Base-by-base conservation (phyloP, 2,113 vertebrate genomes). In the Pterocles orientalis region DNA sequence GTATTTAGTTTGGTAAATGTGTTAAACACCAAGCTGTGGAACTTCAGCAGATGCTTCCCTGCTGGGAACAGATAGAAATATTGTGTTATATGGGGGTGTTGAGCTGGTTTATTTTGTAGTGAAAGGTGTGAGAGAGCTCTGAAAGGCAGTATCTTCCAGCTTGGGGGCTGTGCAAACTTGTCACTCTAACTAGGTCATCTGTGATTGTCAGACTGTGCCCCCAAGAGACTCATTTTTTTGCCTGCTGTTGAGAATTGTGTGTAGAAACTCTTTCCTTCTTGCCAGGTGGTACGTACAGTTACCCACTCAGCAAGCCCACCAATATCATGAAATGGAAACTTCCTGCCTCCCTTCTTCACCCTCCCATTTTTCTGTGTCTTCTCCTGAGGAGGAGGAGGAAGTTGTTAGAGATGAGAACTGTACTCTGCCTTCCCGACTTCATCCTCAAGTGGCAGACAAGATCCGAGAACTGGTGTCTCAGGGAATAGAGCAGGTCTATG, bases 281-380 rank as follows among this genome's bases (percentile, higher is more conserved):
- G 14, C 58, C 91, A 99, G 98, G 96, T 99, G 98, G 98, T 99
- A 99, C 76, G 95, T 98, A 71, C 98, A 99, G 96, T 98, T 99
- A 91, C 98, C 98, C 71, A 98, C 98, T 26, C 98, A 98, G 96
- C 98, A 99, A 91, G 98, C 98, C 64, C 98, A 99, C 94, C 98
- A 98, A 4, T 99, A 99, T 95, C 98, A 99, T 57, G 98, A 98
- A 91, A 83, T 98, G 94, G 98, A 98, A 73, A 73, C 97, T 24
- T 79, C 97, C 24, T 98, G 97, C 76, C 97, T 98, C 29, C 96
- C 98, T 88, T 87, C 97, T 65, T 98, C 98, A 68, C 97, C 98
- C 1, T 94, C 97, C 43, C 85, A 97, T 65, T 98, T 98, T 91
- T 95, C 97, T 62, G 3, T 96, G 45, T 85, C 97, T 82, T 53